phyloP scores from a whole-genome alignment of 2,113 vertebrate species.

The Bujurquina vittata region DNA sequence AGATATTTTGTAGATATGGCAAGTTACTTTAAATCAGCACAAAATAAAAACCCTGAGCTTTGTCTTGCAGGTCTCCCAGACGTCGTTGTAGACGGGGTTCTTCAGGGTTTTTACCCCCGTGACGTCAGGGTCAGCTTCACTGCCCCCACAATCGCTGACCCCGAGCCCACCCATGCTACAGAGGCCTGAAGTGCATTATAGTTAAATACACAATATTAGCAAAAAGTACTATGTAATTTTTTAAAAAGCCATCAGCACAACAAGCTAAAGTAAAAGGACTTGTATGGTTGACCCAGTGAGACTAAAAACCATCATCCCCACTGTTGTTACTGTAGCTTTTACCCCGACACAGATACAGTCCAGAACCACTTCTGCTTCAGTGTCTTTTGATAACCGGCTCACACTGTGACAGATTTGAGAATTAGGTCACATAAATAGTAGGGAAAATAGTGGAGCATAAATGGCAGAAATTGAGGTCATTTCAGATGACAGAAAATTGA shows the following conservation, averaged over 20 bases:
- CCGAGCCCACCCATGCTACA: neutral
- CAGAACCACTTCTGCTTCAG: neutral
- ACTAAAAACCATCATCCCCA: neutral
- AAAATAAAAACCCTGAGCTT: neutral
- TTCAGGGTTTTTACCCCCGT: constrained; percentile 80
- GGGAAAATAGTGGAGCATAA: neutral
- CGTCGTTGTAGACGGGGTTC: constrained; percentile 76
- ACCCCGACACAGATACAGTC: too few relatives aligned
- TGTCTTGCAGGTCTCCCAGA: constrained; percentile 77
- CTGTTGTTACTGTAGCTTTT: neutral
- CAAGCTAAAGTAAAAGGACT: neutral
- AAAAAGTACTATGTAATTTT: neutral
- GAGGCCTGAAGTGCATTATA: constrained; percentile 6
- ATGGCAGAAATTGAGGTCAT: neutral
- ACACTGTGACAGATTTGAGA: neutral
- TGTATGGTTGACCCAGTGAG: neutral
- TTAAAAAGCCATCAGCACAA: neutral
- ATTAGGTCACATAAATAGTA: neutral
- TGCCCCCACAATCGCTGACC: neutral
- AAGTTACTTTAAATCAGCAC: neutral
- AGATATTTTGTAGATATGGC: neutral
- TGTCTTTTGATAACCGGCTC: neutral
- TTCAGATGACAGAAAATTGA: neutral
- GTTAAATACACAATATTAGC: neutral
- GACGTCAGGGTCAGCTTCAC: constrained; percentile 76